Evolutionary conservation across 2,888 invertebrate genomes (phyloP).

Genomic region (Cotesia congregata): DNA sequence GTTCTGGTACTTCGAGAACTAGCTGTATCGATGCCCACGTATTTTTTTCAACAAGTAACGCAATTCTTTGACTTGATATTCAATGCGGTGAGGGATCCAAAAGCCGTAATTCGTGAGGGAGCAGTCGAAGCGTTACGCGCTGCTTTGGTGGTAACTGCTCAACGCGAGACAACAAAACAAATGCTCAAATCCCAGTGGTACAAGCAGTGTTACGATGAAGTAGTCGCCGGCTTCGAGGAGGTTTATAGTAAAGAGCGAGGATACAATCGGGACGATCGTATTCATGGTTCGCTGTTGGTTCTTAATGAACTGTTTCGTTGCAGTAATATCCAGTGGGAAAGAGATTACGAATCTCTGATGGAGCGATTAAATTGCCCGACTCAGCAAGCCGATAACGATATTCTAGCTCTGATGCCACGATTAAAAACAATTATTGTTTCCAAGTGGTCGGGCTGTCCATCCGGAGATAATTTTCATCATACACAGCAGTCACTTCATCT

Average conservation of each 20-base stretch:
- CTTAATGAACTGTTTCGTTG: conserved; percentile 94
- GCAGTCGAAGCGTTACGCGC: conserved; percentile 96
- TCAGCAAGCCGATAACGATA: conserved; percentile 71
- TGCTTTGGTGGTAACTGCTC: conserved; percentile 94
- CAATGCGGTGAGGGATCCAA: conserved; percentile 91
- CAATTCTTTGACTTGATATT: conserved; percentile 95
- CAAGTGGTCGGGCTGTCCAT: conserved; percentile 63
- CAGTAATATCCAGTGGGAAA: conserved; percentile 90
- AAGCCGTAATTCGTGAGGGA: conserved; percentile 90
- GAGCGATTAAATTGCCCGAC: conserved; percentile 72
- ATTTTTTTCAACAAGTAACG: conserved; percentile 95
- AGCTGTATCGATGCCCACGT: conserved; percentile 95
- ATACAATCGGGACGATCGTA: conserved; percentile 87
- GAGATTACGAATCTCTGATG: conserved; percentile 82
- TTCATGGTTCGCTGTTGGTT: conserved; percentile 93
- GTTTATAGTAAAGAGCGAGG: conserved; percentile 79
- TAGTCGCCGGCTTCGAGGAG: conserved; percentile 84
- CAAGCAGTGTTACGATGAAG: conserved; percentile 93
- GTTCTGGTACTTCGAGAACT: conserved; percentile 93
- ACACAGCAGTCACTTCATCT: conserved; percentile 64
- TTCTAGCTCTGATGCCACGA: conserved; percentile 75
- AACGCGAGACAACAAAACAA: conserved; percentile 95
- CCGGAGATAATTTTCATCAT: conserved; percentile 52
- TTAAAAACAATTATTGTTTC: conserved; percentile 75
- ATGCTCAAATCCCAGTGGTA: conserved; percentile 92